Conservation (phyloP, 2,113 vertebrate genomes). For the Phylloscopus trochilus region DNA sequence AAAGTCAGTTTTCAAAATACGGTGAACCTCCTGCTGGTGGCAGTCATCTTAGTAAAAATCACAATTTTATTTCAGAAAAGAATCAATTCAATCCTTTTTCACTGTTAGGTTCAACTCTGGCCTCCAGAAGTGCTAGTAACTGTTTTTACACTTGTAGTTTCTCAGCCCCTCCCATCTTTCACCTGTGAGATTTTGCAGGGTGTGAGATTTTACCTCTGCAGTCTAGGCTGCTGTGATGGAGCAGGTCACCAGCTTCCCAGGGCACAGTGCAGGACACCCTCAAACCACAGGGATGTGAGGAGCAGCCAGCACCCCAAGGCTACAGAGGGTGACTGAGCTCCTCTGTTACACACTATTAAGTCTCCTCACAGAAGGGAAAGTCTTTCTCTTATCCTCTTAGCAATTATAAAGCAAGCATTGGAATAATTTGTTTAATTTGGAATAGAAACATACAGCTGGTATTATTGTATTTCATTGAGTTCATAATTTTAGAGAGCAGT, state of each 20-base stretch:
- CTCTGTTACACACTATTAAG: neutral
- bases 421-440: neutral
- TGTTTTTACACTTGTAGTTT: neutral
- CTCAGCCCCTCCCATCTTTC: neutral
- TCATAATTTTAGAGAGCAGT: neutral
- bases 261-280: neutral
- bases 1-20: neutral
- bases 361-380: neutral
- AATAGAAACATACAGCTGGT: neutral
- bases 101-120: neutral
- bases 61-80: neutral
- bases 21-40: neutral
- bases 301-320: neutral
- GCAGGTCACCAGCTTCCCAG: neutral
- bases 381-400: neutral
- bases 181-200: neutral
- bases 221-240: neutral
- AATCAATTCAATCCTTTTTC: neutral
- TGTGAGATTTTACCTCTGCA: neutral
- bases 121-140: neutral
- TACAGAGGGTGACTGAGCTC: neutral
- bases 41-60: neutral
- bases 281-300: neutral
- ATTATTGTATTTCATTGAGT: neutral
- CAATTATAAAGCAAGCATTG: neutral